Percentiles rank a stretch among this genome's conserved stretches.
Conservation (phyloP, 2,797 vertebrate species). For the Acipenser transmontanus region DNA sequence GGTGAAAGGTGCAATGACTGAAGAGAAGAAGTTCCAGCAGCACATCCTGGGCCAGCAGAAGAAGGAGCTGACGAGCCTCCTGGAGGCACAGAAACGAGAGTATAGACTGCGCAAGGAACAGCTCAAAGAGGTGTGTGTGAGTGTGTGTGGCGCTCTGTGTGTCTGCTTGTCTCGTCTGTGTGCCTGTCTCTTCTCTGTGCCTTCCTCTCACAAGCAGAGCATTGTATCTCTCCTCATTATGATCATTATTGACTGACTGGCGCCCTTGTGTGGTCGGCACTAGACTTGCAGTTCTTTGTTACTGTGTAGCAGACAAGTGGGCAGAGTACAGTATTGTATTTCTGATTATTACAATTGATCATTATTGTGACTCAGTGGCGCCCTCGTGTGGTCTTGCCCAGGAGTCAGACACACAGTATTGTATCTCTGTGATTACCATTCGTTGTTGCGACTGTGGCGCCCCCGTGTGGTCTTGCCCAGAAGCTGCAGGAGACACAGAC, state of each 20-base stretch:
- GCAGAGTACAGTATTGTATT: too few species aligned
- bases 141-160: neutral
- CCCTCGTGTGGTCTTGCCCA: too few species aligned
- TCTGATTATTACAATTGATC: too few species aligned
- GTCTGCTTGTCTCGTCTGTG: neutral
- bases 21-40: slow-evolving; percentile 90
- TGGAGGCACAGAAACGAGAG: slow-evolving; percentile 83
- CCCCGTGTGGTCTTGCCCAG: too few species aligned
- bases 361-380: too few species aligned
- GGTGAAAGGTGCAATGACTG: slow-evolving; percentile 66
- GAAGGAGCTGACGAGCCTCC: slow-evolving; percentile 76
- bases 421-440: too few species aligned
- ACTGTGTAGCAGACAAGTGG: too few species aligned
- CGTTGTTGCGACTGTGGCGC: too few species aligned
- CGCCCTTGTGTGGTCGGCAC: neutral
- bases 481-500: too few species aligned
- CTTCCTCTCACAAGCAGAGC: neutral
- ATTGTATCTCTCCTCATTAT: neutral
- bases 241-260: neutral
- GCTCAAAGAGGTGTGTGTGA: slow-evolving; percentile 74
- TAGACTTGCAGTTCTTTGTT: too few species aligned
- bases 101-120: slow-evolving; percentile 87
- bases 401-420: too few species aligned
- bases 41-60: slow-evolving; percentile 85
- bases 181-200: neutral